A percentile compares a stretch with the other conserved stretches of the same genome.
Evolutionary conservation across 1,140 invertebrate genomes (phyloP).

Genomic region (Caenorhabditis briggsae): DNA sequence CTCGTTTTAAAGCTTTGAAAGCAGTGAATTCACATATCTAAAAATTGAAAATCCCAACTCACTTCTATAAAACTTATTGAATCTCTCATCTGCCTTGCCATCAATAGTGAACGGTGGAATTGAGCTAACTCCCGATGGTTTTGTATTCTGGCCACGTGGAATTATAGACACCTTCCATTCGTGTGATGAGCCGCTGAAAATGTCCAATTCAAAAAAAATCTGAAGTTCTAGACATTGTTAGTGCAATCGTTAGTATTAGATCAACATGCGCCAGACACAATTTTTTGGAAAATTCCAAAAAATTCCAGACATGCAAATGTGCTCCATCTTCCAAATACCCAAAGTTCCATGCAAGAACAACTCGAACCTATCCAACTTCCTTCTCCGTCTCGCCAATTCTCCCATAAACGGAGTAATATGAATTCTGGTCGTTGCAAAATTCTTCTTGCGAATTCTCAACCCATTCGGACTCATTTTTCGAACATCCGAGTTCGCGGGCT

Average conservation of each 20-base stretch:
- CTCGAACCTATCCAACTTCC: constrained; percentile 43
- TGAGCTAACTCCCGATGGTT: neutral
- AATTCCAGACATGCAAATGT: neutral
- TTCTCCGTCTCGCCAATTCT: constrained; percentile 12
- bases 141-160: constrained; percentile 27
- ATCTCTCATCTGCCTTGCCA: constrained; percentile 38
- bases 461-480: neutral
- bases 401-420: constrained; percentile 50
- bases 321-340: neutral
- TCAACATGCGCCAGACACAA: neutral
- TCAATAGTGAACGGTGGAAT: constrained; percentile 24
- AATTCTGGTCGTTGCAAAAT: constrained; percentile 44
- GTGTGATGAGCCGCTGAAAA: constrained; percentile 17
- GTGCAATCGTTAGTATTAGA: neutral
- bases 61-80: constrained; percentile 47
- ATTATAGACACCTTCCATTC: constrained; percentile 46
- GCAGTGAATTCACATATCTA: neutral
- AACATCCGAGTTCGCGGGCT: neutral
- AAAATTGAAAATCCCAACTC: neutral
- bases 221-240: neutral
- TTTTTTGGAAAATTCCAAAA: too few species aligned
- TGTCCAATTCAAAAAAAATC: neutral
- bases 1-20: too few species aligned
- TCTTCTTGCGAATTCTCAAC: constrained; percentile 30
- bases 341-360: neutral